A percentile compares a stretch with the other conserved stretches of the same genome.
Evolutionary conservation across 2,888 invertebrate genomes (phyloP).

Genomic region (Mesodorylaimus sp.): DNA sequence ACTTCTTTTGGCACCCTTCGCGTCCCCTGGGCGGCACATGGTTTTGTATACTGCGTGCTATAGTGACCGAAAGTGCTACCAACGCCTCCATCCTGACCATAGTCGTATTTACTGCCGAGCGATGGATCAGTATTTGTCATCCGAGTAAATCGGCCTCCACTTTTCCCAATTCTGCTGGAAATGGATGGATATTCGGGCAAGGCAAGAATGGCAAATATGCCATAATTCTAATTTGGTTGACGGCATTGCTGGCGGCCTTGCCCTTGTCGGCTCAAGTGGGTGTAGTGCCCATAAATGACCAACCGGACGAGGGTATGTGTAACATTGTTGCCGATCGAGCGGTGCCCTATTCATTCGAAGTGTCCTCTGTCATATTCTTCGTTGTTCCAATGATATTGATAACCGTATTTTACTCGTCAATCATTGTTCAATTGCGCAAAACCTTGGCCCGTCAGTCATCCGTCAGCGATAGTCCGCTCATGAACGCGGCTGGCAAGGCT

Average conservation of each 20-base stretch:
- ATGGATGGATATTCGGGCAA: neutral
- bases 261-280: neutral
- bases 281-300: neutral
- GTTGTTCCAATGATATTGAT: slow-evolving; percentile 69
- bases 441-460: neutral
- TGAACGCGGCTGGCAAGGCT: neutral
- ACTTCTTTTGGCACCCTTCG: neutral
- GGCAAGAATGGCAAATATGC: neutral
- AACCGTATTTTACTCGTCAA: slow-evolving; percentile 48
- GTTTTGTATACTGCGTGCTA: slow-evolving; percentile 54
- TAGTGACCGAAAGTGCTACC: slow-evolving; percentile 58
- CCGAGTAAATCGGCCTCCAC: slow-evolving; percentile 4
- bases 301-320: neutral
- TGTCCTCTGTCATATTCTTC: slow-evolving; percentile 60
- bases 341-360: slow-evolving; percentile 48
- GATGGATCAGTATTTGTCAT: slow-evolving; percentile 8
- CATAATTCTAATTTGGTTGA: neutral
- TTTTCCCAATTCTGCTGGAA: too few species aligned
- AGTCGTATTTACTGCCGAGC: slow-evolving; percentile 5
- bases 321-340: neutral
- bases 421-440: slow-evolving; percentile 13
- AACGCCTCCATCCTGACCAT: slow-evolving; percentile 25
- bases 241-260: neutral
- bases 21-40: neutral
- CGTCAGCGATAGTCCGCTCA: neutral